Percentiles rank a stretch among this genome's conserved stretches.
Conservation (phyloP, 2,888 invertebrate genomes). For the Yponomeuta evonymella region DNA sequence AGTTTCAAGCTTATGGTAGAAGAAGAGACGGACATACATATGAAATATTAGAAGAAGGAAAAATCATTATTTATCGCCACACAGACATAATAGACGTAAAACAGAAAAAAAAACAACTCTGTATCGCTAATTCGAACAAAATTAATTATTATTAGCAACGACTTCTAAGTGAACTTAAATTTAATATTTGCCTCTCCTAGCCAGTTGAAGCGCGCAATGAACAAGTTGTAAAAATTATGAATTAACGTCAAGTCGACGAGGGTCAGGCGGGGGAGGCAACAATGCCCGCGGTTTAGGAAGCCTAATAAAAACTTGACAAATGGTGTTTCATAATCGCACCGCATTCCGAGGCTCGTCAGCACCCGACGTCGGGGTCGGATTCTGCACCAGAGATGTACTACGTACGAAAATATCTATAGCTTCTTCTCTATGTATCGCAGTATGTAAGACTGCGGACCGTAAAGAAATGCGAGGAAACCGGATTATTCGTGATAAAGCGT, state of each 20-base stretch:
- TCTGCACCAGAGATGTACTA: not conserved
- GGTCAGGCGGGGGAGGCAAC: constrained; percentile 52
- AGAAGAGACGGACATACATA: too few species aligned
- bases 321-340: constrained; percentile 72
- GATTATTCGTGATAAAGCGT: too few species aligned
- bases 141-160: not conserved
- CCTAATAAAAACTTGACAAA: constrained; percentile 77
- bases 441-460: too few species aligned
- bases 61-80: too few species aligned
- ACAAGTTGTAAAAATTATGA: constrained; percentile 73
- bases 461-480: too few species aligned
- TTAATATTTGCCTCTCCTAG: constrained; percentile 41
- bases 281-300: constrained; percentile 61
- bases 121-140: not conserved
- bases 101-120: not conserved
- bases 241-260: constrained; percentile 62
- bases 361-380: not conserved
- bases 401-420: too few species aligned
- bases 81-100: too few species aligned
- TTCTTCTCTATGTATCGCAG: too few species aligned
- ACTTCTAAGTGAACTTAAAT: constrained; percentile 27
- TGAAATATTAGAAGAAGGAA: too few species aligned
- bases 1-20: too few species aligned
- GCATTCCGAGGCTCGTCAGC: constrained; percentile 67
- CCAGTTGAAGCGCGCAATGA: constrained; percentile 43